A percentile compares a stretch with the other conserved stretches of the same genome.
Evolutionary conservation across 2,113 vertebrate species (phyloP).

Genomic region (Bettongia penicillata): DNA sequence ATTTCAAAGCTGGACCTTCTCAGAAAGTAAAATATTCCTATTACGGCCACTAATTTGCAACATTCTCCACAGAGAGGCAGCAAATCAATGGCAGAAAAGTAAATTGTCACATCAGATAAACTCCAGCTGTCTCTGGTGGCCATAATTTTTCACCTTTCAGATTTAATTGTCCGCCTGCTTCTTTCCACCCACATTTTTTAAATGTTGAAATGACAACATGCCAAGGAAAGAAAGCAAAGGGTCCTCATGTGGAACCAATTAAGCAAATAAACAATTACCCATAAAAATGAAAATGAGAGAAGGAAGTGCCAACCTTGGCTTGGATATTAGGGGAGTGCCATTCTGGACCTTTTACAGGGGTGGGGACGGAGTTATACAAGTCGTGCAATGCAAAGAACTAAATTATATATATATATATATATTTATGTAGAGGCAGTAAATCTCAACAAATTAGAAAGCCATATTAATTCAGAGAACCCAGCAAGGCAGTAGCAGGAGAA

Average conservation of each 20-base stretch:
- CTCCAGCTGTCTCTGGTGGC: conserved; percentile 60
- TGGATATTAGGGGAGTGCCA: conserved; percentile 47
- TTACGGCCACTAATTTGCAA: conserved; percentile 43
- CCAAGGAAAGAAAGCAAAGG: conserved; percentile 64
- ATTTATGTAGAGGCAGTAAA: background rate
- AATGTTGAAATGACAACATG: conserved; percentile 73
- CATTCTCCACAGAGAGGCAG: conserved; percentile 13
- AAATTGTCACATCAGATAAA: conserved; percentile 66
- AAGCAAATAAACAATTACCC: conserved; percentile 80
- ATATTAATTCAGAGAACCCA: conserved; percentile 23
- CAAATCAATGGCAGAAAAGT: conserved; percentile 25
- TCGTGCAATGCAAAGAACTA: conserved; percentile 54
- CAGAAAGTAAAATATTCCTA: background rate
- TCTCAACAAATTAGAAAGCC: conserved; percentile 9
- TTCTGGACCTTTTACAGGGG: conserved; percentile 40
- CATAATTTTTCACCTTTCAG: conserved; percentile 69
- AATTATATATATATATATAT: conserved; percentile 48
- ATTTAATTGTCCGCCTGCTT: conserved; percentile 69
- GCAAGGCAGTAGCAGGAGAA: background rate
- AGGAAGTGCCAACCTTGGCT: conserved; percentile 7
- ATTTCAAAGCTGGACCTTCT: conserved; percentile 36
- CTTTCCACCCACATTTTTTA: conserved; percentile 36
- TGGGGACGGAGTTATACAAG: background rate
- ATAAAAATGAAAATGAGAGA: conserved; percentile 65
- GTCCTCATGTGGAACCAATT: conserved; percentile 81